phyloP scores from a whole-genome alignment of 2,797 vertebrate species.

The Pangasius djambal region DNA sequence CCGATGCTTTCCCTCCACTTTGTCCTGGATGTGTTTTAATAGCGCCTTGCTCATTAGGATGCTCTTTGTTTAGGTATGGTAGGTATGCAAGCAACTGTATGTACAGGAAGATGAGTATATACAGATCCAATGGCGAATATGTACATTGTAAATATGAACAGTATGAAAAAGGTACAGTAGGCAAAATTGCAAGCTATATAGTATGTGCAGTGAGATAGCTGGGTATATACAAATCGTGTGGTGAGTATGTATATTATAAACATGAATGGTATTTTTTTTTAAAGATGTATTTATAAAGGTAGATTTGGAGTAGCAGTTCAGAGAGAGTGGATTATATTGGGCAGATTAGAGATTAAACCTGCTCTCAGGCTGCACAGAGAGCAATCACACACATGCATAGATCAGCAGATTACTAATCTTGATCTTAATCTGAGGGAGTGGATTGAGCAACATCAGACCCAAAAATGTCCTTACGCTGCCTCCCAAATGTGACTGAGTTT shows the following conservation, averaged over 20 bases:
- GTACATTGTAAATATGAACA: background rate
- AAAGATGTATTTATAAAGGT: background rate
- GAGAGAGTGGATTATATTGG: conserved; percentile 9
- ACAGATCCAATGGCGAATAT: background rate
- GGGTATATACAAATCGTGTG: background rate
- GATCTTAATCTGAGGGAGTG: conserved; percentile 16
- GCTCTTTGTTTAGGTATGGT: background rate
- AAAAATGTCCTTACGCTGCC: background rate
- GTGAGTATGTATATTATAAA: background rate
- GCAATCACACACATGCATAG: background rate
- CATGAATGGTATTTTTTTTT: background rate
- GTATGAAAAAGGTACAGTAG: background rate
- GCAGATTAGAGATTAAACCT: conserved; percentile 17
- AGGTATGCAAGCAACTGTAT: background rate
- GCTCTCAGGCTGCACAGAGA: background rate
- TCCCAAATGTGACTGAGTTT: background rate
- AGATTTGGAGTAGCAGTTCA: background rate
- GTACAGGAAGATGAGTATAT: background rate
- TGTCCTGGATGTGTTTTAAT: background rate
- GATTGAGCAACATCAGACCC: background rate
- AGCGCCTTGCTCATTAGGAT: background rate
- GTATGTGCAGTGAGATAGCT: background rate
- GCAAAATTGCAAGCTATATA: background rate
- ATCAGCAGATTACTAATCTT: conserved; percentile 15
- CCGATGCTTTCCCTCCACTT: background rate